Percentiles rank a stretch among this genome's conserved stretches.
Evolutionary conservation across 2,113 vertebrate genomes (phyloP).

Genomic region (Etheostoma cragini): DNA sequence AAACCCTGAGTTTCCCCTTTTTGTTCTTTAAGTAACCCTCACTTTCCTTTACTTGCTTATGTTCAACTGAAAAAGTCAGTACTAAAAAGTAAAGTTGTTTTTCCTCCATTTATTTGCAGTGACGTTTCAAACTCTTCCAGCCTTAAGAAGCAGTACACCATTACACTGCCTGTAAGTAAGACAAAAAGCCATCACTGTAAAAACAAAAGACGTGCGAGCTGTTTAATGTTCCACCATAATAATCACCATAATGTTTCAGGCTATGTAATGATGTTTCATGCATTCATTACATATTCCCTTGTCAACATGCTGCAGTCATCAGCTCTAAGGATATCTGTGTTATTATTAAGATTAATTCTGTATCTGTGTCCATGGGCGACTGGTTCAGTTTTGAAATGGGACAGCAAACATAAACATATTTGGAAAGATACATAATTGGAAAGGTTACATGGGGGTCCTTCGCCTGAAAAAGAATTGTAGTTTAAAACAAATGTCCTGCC

Average conservation of each 20-base stretch:
- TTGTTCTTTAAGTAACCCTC: slow-evolving; percentile 60
- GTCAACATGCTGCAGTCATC: not conserved
- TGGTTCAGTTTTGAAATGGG: too few species aligned
- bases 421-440: too few species aligned
- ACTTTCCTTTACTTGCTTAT: slow-evolving; percentile 56
- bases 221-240: slow-evolving; percentile 24
- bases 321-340: not conserved
- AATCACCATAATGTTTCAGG: slow-evolving; percentile 23
- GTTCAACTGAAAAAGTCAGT: slow-evolving; percentile 23
- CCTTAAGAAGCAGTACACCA: slow-evolving; percentile 19
- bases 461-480: too few species aligned
- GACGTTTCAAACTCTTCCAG: slow-evolving; percentile 17
- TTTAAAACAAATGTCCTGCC: not conserved
- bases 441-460: too few species aligned
- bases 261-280: slow-evolving; percentile 35
- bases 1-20: slow-evolving; percentile 64
- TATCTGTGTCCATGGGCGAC: not conserved
- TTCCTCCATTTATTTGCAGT: slow-evolving; percentile 39
- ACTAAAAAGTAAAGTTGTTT: slow-evolving; percentile 30
- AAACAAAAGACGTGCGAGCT: slow-evolving; percentile 21
- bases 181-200: slow-evolving; percentile 5
- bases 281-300: slow-evolving; percentile 27
- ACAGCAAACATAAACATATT: too few species aligned
- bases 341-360: slow-evolving; percentile 1
- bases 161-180: not conserved